Conservation (phyloP, 2,797 vertebrate species). For the Myiotriccus ornatus region DNA sequence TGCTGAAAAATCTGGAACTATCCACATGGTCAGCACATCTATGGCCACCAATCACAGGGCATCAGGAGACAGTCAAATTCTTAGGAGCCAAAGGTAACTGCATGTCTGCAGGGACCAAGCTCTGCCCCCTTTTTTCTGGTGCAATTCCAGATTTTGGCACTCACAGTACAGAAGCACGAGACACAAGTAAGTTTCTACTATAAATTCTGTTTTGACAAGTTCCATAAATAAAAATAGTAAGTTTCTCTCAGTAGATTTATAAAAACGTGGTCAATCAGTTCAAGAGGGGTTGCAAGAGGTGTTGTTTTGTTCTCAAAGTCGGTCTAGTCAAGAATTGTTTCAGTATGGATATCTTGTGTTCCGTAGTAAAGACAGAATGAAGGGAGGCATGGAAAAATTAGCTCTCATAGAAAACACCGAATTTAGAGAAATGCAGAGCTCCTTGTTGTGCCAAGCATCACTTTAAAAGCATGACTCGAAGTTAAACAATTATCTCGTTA, state of each 20-base stretch:
- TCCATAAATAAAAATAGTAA: not conserved
- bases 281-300: not conserved
- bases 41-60: not conserved
- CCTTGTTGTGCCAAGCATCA: not conserved
- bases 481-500: not conserved
- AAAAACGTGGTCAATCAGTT: not conserved
- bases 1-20: not conserved
- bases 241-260: not conserved
- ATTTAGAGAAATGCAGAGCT: not conserved
- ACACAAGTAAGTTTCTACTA: not conserved
- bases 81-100: not conserved
- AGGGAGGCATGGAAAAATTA: not conserved
- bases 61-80: not conserved
- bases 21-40: not conserved
- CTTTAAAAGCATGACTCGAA: not conserved
- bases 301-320: not conserved
- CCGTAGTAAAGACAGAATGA: not conserved
- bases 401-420: rapidly evolving
- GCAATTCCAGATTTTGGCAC: not conserved
- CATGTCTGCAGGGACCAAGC: not conserved
- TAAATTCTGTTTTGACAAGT: not conserved
- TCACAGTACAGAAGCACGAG: not conserved
- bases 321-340: not conserved
- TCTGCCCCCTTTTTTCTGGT: not conserved
- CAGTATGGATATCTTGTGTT: not conserved